phyloP scores from a whole-genome alignment of 1,140 invertebrate genomes.

The Magallana angulata region DNA sequence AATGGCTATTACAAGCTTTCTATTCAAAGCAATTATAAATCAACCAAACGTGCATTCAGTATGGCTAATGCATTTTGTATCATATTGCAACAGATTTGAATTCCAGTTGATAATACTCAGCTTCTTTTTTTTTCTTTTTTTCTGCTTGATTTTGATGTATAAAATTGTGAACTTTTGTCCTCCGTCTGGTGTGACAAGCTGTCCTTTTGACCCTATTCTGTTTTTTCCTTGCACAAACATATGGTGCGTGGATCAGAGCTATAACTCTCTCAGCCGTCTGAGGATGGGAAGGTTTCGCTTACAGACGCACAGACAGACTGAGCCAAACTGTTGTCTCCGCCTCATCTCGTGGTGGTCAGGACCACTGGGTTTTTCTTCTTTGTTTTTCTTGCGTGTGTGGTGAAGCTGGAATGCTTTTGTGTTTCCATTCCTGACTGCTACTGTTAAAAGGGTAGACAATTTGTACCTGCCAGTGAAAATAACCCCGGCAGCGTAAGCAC shows the following conservation, averaged over 20 bases:
- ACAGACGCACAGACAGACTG: not conserved
- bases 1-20: slow-evolving; percentile 1
- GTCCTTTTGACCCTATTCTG: slow-evolving; percentile 22
- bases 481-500: not conserved
- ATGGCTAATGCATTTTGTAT: not conserved
- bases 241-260: slow-evolving; percentile 11
- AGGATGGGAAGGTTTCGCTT: not conserved
- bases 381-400: not conserved
- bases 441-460: slow-evolving; percentile 35
- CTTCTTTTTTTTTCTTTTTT: not conserved
- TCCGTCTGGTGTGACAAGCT: slow-evolving; percentile 11
- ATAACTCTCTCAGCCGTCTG: not conserved
- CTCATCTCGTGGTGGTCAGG: not conserved
- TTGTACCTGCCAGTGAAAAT: slow-evolving; percentile 26
- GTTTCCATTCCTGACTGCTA: not conserved
- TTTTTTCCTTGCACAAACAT: slow-evolving; percentile 2
- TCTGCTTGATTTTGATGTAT: not conserved
- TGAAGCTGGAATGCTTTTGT: not conserved
- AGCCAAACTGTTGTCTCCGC: not conserved
- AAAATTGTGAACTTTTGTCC: slow-evolving; percentile 29
- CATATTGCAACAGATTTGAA: slow-evolving; percentile 1
- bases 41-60: not conserved
- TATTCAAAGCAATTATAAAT: not conserved
- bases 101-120: too few species aligned
- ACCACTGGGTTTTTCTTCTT: too few species aligned